These are phyloP conservation scores for Psephotus haematonotus DNA, from an alignment of 2,113 vertebrate genomes.

Conservation along the genomic window DNA sequence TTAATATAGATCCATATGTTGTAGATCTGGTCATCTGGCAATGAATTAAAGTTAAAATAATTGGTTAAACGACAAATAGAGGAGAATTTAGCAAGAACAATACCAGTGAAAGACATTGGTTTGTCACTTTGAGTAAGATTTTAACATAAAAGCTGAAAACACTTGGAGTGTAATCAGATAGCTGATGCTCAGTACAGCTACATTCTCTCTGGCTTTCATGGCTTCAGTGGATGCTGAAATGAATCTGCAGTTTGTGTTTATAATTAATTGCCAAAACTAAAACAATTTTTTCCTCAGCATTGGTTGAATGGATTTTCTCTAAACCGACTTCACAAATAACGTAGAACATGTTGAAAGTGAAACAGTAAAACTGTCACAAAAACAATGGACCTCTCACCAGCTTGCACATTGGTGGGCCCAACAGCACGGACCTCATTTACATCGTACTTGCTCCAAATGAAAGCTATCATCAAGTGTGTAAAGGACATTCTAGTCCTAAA, in stretches of 20 bases:
- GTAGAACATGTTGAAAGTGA: not conserved
- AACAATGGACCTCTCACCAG: not conserved
- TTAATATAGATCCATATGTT: not conserved
- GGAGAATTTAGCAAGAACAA: not conserved
- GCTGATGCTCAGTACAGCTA: not conserved
- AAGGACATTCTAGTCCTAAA: conserved; percentile 23
- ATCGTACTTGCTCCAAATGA: not conserved
- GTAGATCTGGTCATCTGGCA: not conserved
- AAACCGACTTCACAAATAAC: conserved; percentile 32
- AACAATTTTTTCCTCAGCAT: not conserved
- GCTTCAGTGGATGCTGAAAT: not conserved
- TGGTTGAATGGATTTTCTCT: conserved; percentile 42
- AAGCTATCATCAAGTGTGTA: not conserved
- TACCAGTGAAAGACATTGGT: not conserved
- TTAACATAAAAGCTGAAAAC: not conserved
- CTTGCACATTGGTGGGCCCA: not conserved
- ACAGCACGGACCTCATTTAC: not conserved
- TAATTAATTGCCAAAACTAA: not conserved
- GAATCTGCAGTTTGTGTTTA: not conserved
- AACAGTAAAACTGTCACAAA: conserved; percentile 11
- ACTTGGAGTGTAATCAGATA: not conserved
- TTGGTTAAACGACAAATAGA: not conserved
- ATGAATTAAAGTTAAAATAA: conserved; percentile 18
- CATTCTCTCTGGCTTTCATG: not conserved
- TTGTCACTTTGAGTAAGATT: not conserved